Conservation (phyloP, 2,113 vertebrate species). For the Pseudonaja textilis region DNA sequence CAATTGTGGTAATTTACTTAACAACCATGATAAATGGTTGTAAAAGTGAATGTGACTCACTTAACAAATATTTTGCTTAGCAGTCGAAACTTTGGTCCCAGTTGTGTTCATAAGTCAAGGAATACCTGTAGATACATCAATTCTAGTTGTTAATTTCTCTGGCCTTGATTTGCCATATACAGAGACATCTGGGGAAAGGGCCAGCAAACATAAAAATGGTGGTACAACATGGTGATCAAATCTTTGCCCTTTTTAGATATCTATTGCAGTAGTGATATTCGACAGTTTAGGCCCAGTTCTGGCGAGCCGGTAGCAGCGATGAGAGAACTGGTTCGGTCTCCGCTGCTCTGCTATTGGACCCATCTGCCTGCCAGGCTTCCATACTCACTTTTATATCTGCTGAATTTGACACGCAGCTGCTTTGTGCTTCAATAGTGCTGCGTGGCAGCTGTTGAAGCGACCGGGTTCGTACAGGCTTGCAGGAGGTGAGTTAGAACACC, state of each 20-base stretch:
- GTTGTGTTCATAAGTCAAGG: background rate
- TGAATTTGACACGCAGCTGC: too few species aligned
- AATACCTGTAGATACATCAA: background rate
- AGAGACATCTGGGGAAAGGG: background rate
- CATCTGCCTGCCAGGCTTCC: too few species aligned
- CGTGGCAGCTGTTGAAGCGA: too few species aligned
- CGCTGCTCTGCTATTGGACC: too few species aligned
- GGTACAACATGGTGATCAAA: background rate
- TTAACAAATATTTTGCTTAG: background rate
- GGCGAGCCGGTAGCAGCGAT: too few species aligned
- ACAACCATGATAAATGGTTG: background rate
- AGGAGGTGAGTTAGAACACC: too few species aligned
- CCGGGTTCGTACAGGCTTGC: too few species aligned
- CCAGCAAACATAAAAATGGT: background rate
- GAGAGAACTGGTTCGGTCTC: too few species aligned
- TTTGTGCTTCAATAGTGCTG: too few species aligned
- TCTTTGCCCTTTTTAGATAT: background rate
- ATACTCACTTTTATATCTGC: too few species aligned
- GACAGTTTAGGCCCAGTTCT: too few species aligned
- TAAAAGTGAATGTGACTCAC: background rate
- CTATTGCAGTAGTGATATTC: background rate
- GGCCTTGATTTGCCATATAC: background rate
- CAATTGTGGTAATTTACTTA: background rate
- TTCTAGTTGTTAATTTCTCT: background rate
- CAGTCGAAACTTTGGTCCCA: background rate